These are phyloP conservation scores for Centrocercus urophasianus DNA, from an alignment of 2,113 vertebrate species.

Conservation along the genomic window DNA sequence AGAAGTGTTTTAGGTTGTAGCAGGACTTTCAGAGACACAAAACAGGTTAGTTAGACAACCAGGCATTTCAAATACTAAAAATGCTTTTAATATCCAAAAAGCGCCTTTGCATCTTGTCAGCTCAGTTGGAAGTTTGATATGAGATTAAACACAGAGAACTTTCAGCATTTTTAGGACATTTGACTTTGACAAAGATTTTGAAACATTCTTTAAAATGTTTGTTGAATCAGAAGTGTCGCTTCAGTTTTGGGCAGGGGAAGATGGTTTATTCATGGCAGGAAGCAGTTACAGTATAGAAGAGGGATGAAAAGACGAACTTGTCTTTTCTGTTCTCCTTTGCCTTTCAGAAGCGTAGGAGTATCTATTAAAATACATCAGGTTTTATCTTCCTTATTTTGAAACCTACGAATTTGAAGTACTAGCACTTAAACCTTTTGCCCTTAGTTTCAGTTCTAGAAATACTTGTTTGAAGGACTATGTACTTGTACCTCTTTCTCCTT, in stretches of 20 bases:
- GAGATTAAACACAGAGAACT: background rate
- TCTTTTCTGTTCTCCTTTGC: background rate
- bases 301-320: background rate
- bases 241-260: background rate
- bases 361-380: background rate
- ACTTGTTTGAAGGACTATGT: background rate
- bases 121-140: background rate
- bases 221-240: background rate
- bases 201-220: background rate
- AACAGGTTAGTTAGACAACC: background rate
- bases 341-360: background rate
- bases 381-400: conserved; percentile 18
- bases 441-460: conserved; percentile 3
- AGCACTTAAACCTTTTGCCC: conserved; percentile 16
- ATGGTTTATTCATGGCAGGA: background rate
- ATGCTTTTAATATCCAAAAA: background rate
- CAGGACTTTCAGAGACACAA: background rate
- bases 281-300: background rate
- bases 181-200: background rate
- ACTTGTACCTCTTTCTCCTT: background rate
- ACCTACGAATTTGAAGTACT: background rate
- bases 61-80: background rate
- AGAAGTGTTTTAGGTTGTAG: background rate
- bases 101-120: background rate
- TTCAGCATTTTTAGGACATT: background rate